phyloP scores from a whole-genome alignment of 37 sponge, comb jelly and placozoan genomes.

The Amphimedon queenslandica region DNA sequence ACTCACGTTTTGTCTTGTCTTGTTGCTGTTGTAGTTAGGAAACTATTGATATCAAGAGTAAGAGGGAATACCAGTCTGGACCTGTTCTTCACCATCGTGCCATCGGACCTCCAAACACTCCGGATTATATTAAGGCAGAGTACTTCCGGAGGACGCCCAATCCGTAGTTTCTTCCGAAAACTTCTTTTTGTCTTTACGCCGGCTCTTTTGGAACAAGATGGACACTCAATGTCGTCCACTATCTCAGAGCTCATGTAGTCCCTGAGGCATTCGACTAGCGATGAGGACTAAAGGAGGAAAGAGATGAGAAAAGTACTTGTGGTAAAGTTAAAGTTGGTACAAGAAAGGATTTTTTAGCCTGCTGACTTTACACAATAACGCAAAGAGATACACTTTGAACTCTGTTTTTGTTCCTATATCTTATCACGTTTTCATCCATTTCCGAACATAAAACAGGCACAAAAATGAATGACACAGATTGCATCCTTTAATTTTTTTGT shows the following conservation, averaged over 20 bases:
- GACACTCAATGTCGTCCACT: slow-evolving; percentile 53
- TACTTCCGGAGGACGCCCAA: slow-evolving; percentile 50
- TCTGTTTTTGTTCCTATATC: too few species aligned
- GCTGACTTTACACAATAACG: too few species aligned
- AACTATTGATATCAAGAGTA: slow-evolving; percentile 52
- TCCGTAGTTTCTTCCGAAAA: slow-evolving; percentile 39
- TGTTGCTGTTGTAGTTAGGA: too few species aligned
- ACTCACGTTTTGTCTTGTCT: too few species aligned
- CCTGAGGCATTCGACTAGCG: slow-evolving; percentile 48
- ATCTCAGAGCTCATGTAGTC: slow-evolving; percentile 49
- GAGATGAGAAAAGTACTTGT: not conserved
- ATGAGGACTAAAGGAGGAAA: slow-evolving; percentile 43
- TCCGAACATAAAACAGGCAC: too few species aligned
- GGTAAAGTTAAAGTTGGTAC: too few species aligned
- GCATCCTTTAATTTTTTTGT: too few species aligned
- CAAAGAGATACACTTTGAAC: too few species aligned
- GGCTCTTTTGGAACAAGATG: slow-evolving; percentile 41
- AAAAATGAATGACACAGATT: too few species aligned
- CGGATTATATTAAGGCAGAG: slow-evolving; percentile 79
- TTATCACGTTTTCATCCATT: too few species aligned
- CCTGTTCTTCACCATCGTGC: slow-evolving; percentile 51
- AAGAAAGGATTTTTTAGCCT: too few species aligned
- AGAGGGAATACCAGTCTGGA: slow-evolving; percentile 59
- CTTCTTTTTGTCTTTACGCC: not conserved
- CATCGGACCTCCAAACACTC: slow-evolving; percentile 37